phyloP scores from a whole-genome alignment of 1,140 invertebrate species.

The Elymnias hypermnestra region DNA sequence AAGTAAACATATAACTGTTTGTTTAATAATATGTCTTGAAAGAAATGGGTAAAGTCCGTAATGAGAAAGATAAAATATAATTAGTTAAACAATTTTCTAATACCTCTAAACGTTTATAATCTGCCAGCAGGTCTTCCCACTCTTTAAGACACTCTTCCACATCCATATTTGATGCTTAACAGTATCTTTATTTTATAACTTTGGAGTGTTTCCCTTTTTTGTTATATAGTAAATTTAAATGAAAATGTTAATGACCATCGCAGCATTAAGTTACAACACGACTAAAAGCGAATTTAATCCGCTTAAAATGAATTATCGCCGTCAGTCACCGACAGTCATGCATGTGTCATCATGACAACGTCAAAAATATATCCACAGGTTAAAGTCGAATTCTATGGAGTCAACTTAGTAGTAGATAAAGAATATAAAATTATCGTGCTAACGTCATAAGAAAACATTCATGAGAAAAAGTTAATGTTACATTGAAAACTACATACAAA shows the following conservation, averaged over 20 bases:
- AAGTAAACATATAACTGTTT: not conserved
- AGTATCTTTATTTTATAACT: not conserved
- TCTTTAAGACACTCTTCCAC: slow-evolving; percentile 82
- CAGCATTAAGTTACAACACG: slow-evolving; percentile 6
- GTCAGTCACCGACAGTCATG: slow-evolving; percentile 3
- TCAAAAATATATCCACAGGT: not conserved
- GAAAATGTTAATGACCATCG: slow-evolving; percentile 10
- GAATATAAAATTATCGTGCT: no score
- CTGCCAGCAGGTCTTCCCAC: slow-evolving; percentile 86
- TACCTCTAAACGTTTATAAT: slow-evolving; percentile 87
- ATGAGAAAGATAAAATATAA: not conserved
- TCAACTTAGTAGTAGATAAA: no score
- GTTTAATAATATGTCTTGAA: not conserved
- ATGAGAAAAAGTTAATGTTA: no score
- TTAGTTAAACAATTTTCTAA: slow-evolving; percentile 19
- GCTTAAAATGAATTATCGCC: no score
- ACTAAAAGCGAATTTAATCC: slow-evolving; percentile 10
- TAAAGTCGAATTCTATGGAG: no score
- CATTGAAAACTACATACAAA: no score
- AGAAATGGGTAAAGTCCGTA: not conserved
- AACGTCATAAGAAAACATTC: no score
- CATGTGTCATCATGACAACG: not conserved
- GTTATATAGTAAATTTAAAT: slow-evolving; percentile 9
- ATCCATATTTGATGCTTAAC: slow-evolving; percentile 69
- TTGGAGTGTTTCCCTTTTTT: not conserved